Conservation (phyloP, 2,888 invertebrate genomes). For the Oscheius sp. region DNA sequence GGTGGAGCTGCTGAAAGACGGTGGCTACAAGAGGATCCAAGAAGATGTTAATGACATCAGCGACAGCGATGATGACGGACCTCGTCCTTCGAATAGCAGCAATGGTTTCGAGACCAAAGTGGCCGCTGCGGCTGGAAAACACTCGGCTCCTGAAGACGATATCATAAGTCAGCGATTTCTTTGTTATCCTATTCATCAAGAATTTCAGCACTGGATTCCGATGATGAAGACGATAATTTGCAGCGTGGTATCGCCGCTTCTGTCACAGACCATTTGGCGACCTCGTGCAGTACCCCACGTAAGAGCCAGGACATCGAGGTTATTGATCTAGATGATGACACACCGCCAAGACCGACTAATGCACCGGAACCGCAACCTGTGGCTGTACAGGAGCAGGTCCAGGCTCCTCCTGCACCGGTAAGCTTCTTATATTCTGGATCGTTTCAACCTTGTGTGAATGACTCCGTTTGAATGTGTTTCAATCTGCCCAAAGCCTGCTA, state of each 20-base stretch:
- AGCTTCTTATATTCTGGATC: neutral
- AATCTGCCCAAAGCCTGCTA: neutral
- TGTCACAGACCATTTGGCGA: neutral
- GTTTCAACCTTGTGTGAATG: no score
- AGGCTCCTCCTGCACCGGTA: slow-evolving; percentile 4
- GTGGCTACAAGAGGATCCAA: slow-evolving; percentile 59
- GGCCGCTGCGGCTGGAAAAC: slow-evolving; percentile 13
- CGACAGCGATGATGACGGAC: slow-evolving; percentile 39
- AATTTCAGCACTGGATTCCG: slow-evolving; percentile 30
- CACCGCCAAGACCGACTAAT: slow-evolving; percentile 11
- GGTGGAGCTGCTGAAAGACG: slow-evolving; percentile 68
- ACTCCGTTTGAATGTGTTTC: neutral
- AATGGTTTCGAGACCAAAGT: neutral
- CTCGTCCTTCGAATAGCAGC: slow-evolving; percentile 5
- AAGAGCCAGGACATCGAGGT: slow-evolving; percentile 12
- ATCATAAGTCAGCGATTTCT: slow-evolving; percentile 36
- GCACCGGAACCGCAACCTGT: neutral
- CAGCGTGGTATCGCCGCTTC: neutral
- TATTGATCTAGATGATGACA: slow-evolving; percentile 22
- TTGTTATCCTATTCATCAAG: neutral
- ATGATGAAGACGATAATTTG: slow-evolving; percentile 23
- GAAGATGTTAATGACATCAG: slow-evolving; percentile 23
- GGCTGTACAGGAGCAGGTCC: neutral
- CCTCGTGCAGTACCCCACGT: neutral
- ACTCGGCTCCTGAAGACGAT: slow-evolving; percentile 22